These are phyloP conservation scores for Zootermopsis nevadensis DNA, from an alignment of 2,888 invertebrate species.

Conservation along the genomic window DNA sequence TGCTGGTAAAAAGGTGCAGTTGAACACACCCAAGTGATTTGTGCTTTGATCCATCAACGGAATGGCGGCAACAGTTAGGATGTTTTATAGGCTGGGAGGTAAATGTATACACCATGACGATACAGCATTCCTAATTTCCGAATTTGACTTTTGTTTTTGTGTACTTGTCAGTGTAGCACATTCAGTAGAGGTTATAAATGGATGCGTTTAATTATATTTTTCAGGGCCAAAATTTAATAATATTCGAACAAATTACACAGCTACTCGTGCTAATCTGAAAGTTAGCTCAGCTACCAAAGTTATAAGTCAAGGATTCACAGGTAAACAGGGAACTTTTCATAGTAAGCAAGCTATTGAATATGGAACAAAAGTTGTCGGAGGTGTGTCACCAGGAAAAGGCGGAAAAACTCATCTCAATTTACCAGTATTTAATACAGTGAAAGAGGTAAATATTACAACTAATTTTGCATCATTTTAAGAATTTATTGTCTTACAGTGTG, in stretches of 20 bases:
- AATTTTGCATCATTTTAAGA: background rate
- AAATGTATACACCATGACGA: constrained; percentile 55
- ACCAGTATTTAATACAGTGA: background rate
- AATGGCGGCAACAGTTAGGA: constrained; percentile 72
- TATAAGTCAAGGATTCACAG: constrained; percentile 98
- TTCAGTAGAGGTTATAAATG: background rate
- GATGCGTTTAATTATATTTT: constrained; percentile 29
- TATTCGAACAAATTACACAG: constrained; percentile 76
- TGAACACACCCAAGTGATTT: background rate
- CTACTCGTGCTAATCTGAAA: constrained; percentile 85
- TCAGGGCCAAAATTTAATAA: constrained; percentile 65
- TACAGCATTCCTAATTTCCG: background rate
- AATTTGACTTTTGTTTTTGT: background rate
- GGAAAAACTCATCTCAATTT: constrained; percentile 83
- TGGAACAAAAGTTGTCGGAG: constrained; percentile 96
- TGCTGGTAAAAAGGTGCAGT: too few relatives aligned
- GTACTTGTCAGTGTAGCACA: background rate
- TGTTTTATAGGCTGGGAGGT: constrained; percentile 71
- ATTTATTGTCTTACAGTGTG: too few relatives aligned
- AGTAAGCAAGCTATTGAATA: constrained; percentile 97
- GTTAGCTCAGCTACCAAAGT: constrained; percentile 78
- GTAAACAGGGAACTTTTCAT: constrained; percentile 96
- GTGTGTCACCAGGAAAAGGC: constrained; percentile 86
- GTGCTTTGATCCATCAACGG: background rate
- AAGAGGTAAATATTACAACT: constrained; percentile 19